phyloP scores from a whole-genome alignment of 2,888 invertebrate genomes.

The Sarcophaga variegata region DNA sequence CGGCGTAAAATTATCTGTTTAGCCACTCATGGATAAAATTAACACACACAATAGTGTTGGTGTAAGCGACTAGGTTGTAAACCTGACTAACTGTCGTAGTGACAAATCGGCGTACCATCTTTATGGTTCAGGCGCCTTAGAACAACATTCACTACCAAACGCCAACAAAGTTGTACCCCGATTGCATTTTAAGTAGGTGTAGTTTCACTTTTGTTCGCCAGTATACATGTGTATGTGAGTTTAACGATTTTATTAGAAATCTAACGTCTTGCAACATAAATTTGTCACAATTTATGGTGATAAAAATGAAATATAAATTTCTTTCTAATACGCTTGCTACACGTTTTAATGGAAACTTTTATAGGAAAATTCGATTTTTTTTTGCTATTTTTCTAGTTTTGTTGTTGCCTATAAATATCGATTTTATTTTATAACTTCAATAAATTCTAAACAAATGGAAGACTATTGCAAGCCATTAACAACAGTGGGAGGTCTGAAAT shows the following conservation, averaged over 20 bases:
- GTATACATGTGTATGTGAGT: background rate
- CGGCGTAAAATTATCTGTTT: too few relatives aligned
- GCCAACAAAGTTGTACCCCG: too few relatives aligned
- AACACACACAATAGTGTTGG: too few relatives aligned
- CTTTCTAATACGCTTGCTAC: conserved; percentile 3
- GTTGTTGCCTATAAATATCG: background rate
- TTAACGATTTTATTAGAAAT: conserved; percentile 39
- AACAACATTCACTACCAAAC: too few relatives aligned
- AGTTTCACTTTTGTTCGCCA: background rate
- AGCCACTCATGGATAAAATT: too few relatives aligned
- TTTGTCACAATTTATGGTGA: conserved; percentile 68
- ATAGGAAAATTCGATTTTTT: background rate
- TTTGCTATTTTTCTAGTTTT: too few relatives aligned
- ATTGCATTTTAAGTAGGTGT: background rate
- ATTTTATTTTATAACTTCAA: conserved; percentile 33
- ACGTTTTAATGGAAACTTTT: conserved; percentile 49
- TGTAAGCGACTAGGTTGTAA: too few relatives aligned
- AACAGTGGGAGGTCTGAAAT: conserved; percentile 53
- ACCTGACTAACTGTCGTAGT: too few relatives aligned
- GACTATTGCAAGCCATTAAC: conserved; percentile 23
- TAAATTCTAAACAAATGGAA: conserved; percentile 49
- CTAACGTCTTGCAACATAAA: conserved; percentile 58
- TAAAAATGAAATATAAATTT: conserved; percentile 32
- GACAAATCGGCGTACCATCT: too few relatives aligned
- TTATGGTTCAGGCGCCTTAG: too few relatives aligned